phyloP scores from a whole-genome alignment of 2,797 vertebrate genomes.

The Chiroxiphia lanceolata region DNA sequence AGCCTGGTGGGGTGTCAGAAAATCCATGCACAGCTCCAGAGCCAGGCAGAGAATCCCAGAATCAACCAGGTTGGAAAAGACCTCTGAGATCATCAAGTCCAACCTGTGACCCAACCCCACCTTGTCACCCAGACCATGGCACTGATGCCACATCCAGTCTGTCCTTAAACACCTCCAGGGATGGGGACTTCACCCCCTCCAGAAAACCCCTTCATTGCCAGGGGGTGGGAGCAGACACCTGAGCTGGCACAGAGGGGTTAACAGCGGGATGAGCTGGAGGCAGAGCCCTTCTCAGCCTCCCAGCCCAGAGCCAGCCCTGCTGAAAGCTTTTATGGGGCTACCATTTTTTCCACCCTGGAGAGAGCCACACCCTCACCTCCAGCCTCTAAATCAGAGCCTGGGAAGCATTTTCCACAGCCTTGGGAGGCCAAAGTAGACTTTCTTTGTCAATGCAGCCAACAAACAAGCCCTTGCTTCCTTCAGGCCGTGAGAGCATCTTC shows the following conservation, averaged over 20 bases:
- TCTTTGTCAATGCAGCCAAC: not conserved
- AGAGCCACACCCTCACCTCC: not conserved
- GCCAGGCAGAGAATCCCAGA: not conserved
- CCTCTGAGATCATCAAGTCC: not conserved
- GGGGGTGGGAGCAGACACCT: not conserved
- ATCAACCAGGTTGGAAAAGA: not conserved
- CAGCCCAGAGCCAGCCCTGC: not conserved
- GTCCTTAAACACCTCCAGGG: not conserved
- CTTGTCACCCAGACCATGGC: not conserved
- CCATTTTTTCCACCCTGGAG: not conserved
- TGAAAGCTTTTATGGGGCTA: slow-evolving; percentile 33
- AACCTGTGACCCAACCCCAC: not conserved
- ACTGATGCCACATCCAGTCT: not conserved
- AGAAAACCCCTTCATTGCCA: not conserved
- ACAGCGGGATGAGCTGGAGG: not conserved
- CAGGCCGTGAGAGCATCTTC: accelerated
- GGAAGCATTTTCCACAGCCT: not conserved
- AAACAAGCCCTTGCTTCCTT: not conserved
- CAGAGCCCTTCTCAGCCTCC: not conserved
- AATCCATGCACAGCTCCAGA: accelerated
- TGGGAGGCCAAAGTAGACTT: not conserved
- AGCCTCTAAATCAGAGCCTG: not conserved
- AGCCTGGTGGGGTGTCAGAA: accelerated
- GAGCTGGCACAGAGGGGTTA: not conserved
- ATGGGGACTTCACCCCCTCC: not conserved